Evolutionary conservation across 2,113 vertebrate genomes (phyloP).

Genomic region (Apteryx owenii): DNA sequence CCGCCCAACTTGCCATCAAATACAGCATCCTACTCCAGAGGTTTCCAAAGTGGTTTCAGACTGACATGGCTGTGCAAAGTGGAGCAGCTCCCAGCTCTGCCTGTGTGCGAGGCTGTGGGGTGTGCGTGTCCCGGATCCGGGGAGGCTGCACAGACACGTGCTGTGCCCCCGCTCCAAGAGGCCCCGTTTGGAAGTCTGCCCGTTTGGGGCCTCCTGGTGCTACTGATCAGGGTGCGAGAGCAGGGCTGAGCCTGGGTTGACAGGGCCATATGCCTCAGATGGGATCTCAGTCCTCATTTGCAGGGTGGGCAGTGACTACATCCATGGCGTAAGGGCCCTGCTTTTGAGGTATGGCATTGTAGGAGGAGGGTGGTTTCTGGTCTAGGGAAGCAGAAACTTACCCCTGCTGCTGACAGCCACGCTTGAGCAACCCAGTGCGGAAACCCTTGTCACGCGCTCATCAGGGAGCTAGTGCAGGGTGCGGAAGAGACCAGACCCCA

Average conservation of each 20-base stretch:
- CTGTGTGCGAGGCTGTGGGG: fast-evolving
- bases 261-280: fast-evolving
- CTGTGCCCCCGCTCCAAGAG: background rate
- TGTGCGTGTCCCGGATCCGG: fast-evolving
- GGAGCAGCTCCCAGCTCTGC: background rate
- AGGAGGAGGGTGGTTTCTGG: background rate
- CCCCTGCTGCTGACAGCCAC: background rate
- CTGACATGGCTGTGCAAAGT: background rate
- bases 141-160: background rate
- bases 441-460: fast-evolving
- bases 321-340: background rate
- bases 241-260: background rate
- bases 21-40: background rate
- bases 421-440: fast-evolving
- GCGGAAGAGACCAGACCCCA: background rate
- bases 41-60: background rate
- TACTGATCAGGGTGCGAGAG: background rate
- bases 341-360: fast-evolving
- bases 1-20: conserved; percentile 2
- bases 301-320: background rate
- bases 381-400: background rate
- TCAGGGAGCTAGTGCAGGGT: background rate
- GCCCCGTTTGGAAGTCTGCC: background rate
- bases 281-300: background rate
- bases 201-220: fast-evolving